phyloP scores from a whole-genome alignment of 2,113 vertebrate genomes.

The Emydura subglobosa region DNA sequence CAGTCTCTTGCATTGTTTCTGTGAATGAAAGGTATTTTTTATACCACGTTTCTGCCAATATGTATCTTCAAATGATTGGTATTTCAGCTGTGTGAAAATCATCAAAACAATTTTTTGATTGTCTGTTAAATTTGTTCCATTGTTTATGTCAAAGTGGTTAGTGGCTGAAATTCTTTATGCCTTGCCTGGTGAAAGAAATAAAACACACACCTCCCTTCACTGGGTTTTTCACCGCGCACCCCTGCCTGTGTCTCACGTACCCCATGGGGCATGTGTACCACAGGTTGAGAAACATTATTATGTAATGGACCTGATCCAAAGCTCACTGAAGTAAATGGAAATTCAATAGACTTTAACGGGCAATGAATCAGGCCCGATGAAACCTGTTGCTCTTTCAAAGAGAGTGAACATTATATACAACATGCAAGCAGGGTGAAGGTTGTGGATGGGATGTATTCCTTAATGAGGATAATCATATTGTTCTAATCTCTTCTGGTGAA shows the following conservation, averaged over 20 bases:
- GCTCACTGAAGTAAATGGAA: not conserved
- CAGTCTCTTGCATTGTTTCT: not conserved
- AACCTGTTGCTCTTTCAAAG: not conserved
- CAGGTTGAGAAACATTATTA: too few species aligned
- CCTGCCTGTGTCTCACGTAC: too few species aligned
- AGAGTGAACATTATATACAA: not conserved
- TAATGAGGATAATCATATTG: too few species aligned
- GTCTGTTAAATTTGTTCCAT: not conserved
- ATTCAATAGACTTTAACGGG: not conserved
- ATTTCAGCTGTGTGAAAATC: slow-evolving; percentile 34
- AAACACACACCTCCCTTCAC: too few species aligned
- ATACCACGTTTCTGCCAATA: not conserved
- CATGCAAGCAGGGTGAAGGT: not conserved
- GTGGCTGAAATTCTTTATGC: not conserved
- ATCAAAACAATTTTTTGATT: not conserved
- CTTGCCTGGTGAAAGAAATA: not conserved
- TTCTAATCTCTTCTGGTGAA: too few species aligned
- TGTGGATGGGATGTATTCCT: too few species aligned
- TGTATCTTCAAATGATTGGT: not conserved
- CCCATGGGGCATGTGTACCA: too few species aligned
- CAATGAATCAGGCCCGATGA: not conserved
- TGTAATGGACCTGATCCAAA: not conserved
- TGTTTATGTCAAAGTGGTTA: not conserved
- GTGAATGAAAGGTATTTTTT: not conserved
- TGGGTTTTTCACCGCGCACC: too few species aligned